Evolutionary conservation across 2,797 vertebrate species (phyloP).

Genomic region (Chaetophractus vellerosus): DNA sequence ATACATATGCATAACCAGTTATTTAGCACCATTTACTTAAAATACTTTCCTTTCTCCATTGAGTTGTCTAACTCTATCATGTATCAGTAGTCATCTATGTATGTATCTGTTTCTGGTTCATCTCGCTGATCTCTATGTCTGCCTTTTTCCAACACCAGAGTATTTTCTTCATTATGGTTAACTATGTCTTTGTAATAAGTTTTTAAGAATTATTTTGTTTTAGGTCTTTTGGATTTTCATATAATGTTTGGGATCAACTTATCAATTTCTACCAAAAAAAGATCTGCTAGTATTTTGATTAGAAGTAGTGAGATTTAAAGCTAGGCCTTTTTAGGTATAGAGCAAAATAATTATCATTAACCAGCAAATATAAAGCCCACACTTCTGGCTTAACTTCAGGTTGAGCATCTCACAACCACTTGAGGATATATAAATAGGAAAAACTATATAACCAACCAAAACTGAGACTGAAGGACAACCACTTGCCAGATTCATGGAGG

Average conservation of each 20-base stretch:
- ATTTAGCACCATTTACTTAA: not conserved
- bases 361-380: not conserved
- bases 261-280: not conserved
- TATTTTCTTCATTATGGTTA: not conserved
- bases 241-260: not conserved
- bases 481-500: not conserved
- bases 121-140: not conserved
- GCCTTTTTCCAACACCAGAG: not conserved
- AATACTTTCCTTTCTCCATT: not conserved
- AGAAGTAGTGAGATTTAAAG: not conserved
- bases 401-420: not conserved
- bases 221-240: not conserved
- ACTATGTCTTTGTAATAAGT: not conserved
- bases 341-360: not conserved
- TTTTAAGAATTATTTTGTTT: not conserved
- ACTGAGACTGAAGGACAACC: not conserved
- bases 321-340: not conserved
- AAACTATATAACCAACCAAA: not conserved
- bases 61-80: not conserved
- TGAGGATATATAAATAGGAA: not conserved
- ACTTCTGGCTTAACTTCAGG: not conserved
- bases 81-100: not conserved
- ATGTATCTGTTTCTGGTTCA: not conserved
- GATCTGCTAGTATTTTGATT: constrained; percentile 4
- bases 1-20: not conserved